phyloP scores from a whole-genome alignment of 2,113 vertebrate genomes.

The Urocynchramus pylzowi region DNA sequence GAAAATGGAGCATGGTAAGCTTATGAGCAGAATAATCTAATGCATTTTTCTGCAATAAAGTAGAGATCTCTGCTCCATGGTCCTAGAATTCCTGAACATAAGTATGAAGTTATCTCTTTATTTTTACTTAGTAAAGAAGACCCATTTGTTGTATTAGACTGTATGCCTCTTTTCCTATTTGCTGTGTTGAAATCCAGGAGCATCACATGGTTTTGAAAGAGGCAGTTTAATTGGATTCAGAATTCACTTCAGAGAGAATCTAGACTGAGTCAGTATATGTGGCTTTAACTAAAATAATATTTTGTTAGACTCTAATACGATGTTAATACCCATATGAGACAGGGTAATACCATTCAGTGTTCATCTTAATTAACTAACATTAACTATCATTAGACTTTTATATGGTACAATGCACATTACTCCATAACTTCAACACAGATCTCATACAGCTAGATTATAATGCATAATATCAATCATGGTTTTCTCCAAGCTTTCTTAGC shows the following conservation, averaged over 20 bases:
- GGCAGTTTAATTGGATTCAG: constrained; percentile 50
- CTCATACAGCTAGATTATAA: constrained; percentile 69
- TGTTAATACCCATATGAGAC: constrained; percentile 72
- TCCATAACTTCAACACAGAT: constrained; percentile 70
- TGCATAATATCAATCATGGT: constrained; percentile 74
- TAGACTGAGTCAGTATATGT: constrained; percentile 59
- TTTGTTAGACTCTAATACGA: constrained; percentile 75
- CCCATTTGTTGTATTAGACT: neutral
- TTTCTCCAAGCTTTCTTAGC: constrained; percentile 65
- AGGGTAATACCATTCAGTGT: constrained; percentile 70
- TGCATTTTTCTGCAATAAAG: neutral
- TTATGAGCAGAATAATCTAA: neutral
- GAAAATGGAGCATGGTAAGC: neutral
- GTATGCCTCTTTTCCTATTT: constrained; percentile 22
- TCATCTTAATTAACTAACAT: constrained; percentile 81
- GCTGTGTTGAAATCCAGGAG: constrained; percentile 25
- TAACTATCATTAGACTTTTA: constrained; percentile 80
- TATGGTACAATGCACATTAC: constrained; percentile 79
- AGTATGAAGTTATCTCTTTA: neutral
- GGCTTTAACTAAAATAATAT: constrained; percentile 78
- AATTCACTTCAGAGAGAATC: constrained; percentile 39
- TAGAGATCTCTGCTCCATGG: neutral
- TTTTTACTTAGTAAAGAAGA: neutral
- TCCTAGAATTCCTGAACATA: neutral
- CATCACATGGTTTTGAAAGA: constrained; percentile 29